Evolutionary conservation across 2,888 invertebrate species (phyloP).

Genomic region (Trichacis sp.): DNA sequence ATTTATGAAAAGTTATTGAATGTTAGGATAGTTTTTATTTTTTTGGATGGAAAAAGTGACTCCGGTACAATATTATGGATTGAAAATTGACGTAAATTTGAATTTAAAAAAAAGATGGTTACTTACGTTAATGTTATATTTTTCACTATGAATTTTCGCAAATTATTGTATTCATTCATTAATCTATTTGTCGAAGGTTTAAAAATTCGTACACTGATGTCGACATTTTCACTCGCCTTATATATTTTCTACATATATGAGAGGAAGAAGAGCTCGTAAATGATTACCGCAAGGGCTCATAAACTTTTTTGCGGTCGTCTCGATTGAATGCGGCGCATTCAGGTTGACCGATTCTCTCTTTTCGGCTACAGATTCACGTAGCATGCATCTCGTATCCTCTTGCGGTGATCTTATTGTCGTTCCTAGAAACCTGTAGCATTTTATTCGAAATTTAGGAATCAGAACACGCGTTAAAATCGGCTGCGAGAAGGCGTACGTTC

Average conservation of each 20-base stretch:
- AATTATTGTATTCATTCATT: too few relatives aligned
- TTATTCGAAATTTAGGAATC: constrained; percentile 18
- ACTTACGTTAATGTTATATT: too few relatives aligned
- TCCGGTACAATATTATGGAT: too few relatives aligned
- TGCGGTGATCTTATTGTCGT: constrained; percentile 11
- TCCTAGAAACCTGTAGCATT: constrained; percentile 17
- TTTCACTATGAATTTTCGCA: too few relatives aligned
- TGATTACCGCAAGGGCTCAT: constrained; percentile 15
- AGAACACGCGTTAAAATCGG: constrained; percentile 19
- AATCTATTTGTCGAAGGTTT: too few relatives aligned
- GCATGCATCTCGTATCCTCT: not conserved
- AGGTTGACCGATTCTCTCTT: constrained; percentile 16
- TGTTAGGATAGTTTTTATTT: too few relatives aligned
- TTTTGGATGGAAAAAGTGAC: too few relatives aligned
- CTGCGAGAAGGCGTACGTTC: constrained; percentile 1
- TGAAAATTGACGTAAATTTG: too few relatives aligned
- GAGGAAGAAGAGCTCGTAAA: constrained; percentile 13
- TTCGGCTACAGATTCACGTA: constrained; percentile 6
- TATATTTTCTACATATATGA: not conserved
- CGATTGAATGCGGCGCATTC: constrained; percentile 18
- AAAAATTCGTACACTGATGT: too few relatives aligned
- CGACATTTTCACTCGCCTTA: not conserved
- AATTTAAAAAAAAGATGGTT: too few relatives aligned
- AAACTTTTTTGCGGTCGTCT: constrained; percentile 14
- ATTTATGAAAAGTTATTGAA: too few relatives aligned